Conservation (phyloP, 2,888 invertebrate species). For the Dusona sp. region DNA sequence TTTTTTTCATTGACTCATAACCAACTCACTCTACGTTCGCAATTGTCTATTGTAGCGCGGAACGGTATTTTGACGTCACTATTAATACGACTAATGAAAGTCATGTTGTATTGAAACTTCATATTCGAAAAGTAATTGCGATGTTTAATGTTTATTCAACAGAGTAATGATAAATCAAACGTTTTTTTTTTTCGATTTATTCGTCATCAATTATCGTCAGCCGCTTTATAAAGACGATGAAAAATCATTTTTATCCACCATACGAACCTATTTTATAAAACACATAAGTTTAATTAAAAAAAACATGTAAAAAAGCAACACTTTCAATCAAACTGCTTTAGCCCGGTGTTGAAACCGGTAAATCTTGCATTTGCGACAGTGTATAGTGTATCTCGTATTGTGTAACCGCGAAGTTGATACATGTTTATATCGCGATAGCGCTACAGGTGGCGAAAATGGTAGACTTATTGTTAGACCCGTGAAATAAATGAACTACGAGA, state of each 20-base stretch:
- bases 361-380: neutral
- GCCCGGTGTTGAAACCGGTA: neutral
- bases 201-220: neutral
- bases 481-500: neutral
- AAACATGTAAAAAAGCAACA: neutral
- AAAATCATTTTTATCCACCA: neutral
- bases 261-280: neutral
- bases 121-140: neutral
- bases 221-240: neutral
- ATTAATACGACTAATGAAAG: neutral
- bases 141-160: neutral
- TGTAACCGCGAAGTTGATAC: slow-evolving; percentile 8
- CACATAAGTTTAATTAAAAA: neutral
- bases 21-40: too few species aligned
- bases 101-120: neutral
- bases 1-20: neutral
- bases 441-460: slow-evolving; percentile 7
- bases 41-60: neutral
- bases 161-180: neutral
- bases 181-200: neutral
- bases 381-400: neutral
- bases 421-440: neutral
- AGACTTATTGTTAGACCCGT: neutral
- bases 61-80: neutral
- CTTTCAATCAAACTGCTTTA: neutral